phyloP scores from a whole-genome alignment of 2,113 vertebrate species.

The Scartelaos histophorus region DNA sequence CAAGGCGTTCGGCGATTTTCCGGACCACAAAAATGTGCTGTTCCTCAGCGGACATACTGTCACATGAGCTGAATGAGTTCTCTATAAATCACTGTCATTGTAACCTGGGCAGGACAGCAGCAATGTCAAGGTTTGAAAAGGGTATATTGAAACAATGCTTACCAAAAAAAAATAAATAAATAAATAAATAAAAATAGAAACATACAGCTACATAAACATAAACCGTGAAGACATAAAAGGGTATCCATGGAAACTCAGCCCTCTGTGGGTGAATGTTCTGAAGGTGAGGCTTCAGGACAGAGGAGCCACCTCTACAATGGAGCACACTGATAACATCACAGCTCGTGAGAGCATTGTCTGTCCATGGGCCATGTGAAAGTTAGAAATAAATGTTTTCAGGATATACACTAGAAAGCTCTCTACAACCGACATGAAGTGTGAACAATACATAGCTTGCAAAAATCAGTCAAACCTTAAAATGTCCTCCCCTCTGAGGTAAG shows the following conservation, averaged over 20 bases:
- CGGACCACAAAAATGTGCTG: slow-evolving; percentile 47
- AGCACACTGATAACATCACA: slow-evolving; percentile 61
- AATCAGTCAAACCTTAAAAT: too few species aligned
- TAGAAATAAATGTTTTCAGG: slow-evolving; percentile 5
- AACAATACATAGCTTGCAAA: too few species aligned
- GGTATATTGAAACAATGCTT: slow-evolving; percentile 19
- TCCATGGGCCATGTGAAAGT: slow-evolving; percentile 32
- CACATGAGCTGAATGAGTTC: slow-evolving; percentile 45
- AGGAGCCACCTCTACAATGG: slow-evolving; percentile 61
- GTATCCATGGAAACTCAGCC: slow-evolving; percentile 44
- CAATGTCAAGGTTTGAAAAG: slow-evolving; percentile 42
- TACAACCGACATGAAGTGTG: too few species aligned
- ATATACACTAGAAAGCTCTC: neutral
- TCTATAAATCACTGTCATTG: slow-evolving; percentile 63
- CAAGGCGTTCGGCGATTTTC: slow-evolving; percentile 38
- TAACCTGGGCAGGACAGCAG: slow-evolving; percentile 23
- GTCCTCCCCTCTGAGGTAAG: too few species aligned
- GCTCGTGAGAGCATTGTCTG: slow-evolving; percentile 36
- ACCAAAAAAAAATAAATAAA: slow-evolving; percentile 15
- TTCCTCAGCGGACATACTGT: slow-evolving; percentile 30
- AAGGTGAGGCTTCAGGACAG: slow-evolving; percentile 50
- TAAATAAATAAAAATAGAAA: neutral
- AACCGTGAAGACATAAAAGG: slow-evolving; percentile 42
- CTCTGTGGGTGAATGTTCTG: slow-evolving; percentile 44
- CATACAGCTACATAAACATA: slow-evolving; percentile 38